These are phyloP conservation scores for Sander vitreus DNA, from an alignment of 2,113 vertebrate genomes.

Conservation along the genomic window DNA sequence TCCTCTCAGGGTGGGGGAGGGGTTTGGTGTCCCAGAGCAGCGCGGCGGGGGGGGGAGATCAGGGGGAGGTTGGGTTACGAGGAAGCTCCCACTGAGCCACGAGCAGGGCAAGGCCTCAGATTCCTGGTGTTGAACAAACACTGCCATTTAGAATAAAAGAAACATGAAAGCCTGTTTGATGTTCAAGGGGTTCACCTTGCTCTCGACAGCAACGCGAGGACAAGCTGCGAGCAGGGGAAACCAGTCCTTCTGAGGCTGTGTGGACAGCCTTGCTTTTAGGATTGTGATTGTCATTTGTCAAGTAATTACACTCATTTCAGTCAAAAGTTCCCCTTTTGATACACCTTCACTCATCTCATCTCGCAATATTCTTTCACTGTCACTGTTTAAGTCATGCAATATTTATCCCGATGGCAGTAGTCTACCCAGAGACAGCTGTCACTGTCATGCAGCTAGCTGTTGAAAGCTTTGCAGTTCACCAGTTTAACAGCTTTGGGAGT, in stretches of 20 bases:
- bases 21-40: slow-evolving; percentile 32
- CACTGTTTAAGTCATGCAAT: slow-evolving; percentile 58
- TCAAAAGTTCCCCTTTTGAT: slow-evolving; percentile 26
- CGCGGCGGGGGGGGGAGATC: background rate
- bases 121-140: slow-evolving; percentile 69
- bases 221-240: slow-evolving; percentile 31
- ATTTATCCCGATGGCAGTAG: slow-evolving; percentile 69
- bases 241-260: slow-evolving; percentile 46
- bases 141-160: slow-evolving; percentile 80
- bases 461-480: slow-evolving; percentile 63
- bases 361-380: slow-evolving; percentile 30
- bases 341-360: slow-evolving; percentile 10
- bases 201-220: slow-evolving; percentile 53
- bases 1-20: slow-evolving; percentile 13
- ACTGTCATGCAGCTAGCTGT: slow-evolving; percentile 66
- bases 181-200: slow-evolving; percentile 74
- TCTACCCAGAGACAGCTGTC: slow-evolving; percentile 64
- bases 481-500: slow-evolving; percentile 59
- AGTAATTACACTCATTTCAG: slow-evolving; percentile 35
- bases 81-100: slow-evolving; percentile 32
- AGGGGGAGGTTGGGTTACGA: slow-evolving; percentile 10
- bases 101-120: slow-evolving; percentile 59
- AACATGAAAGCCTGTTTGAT: slow-evolving; percentile 82
- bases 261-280: slow-evolving; percentile 19
- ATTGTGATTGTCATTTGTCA: slow-evolving; percentile 13